Conservation (phyloP, 1,140 invertebrate genomes). For the Rhopalosiphum maidis region DNA sequence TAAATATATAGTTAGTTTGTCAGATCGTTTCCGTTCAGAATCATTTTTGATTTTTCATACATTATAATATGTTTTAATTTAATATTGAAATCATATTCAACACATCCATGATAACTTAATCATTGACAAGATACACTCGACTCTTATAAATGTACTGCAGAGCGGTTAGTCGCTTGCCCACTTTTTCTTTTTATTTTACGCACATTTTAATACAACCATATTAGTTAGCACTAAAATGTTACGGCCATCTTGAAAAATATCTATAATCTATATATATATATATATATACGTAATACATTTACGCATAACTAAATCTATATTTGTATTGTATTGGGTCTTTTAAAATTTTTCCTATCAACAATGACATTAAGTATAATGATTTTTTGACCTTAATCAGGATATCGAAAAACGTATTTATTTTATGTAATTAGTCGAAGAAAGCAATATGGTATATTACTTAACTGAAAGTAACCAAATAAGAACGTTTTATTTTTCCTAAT, state of each 20-base stretch:
- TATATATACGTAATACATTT: neutral
- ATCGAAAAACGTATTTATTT: neutral
- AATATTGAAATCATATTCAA: neutral
- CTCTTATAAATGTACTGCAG: neutral
- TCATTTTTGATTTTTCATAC: neutral
- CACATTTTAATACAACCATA: too few relatives aligned
- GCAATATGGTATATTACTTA: neutral
- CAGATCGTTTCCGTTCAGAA: neutral
- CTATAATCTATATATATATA: neutral
- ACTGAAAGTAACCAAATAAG: neutral
- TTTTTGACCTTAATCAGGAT: neutral
- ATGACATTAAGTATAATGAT: neutral
- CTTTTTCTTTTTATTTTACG: neutral
- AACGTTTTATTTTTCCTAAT: slow-evolving; percentile 2
- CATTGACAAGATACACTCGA: neutral
- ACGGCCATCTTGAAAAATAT: neutral
- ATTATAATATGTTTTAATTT: neutral
- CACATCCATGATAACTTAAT: neutral
- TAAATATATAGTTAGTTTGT: neutral
- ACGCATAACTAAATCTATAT: neutral
- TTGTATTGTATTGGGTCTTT: neutral
- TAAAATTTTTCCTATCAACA: neutral
- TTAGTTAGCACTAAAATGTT: neutral
- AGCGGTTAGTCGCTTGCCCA: neutral
- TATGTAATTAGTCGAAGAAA: neutral